These are phyloP conservation scores for Bucco capensis DNA, from an alignment of 2,113 vertebrate species.

Conservation along the genomic window DNA sequence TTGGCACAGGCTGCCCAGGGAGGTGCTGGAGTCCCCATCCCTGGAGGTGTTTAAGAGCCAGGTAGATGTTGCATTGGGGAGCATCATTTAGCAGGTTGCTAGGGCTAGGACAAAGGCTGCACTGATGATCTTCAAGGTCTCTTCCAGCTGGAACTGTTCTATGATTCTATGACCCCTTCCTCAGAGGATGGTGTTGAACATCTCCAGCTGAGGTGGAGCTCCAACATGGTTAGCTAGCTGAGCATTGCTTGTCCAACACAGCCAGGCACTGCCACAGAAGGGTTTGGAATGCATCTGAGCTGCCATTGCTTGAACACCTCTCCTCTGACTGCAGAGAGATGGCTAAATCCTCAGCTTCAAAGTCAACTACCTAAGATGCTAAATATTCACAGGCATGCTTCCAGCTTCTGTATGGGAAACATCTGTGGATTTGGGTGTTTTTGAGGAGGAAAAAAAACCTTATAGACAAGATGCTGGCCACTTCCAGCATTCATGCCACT, in stretches of 20 bases:
- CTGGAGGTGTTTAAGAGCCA: no score
- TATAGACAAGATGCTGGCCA: background rate
- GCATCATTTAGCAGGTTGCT: no score
- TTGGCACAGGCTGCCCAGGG: no score
- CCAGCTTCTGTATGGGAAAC: background rate
- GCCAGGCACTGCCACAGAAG: background rate
- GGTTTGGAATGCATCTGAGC: background rate
- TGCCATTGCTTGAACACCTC: background rate
- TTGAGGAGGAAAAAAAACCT: background rate
- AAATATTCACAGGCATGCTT: no score
- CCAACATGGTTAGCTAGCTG: no score
- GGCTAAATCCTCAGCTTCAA: background rate
- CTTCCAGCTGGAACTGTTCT: no score
- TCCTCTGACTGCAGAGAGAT: background rate
- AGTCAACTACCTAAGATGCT: background rate
- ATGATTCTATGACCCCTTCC: no score
- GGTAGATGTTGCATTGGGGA: no score
- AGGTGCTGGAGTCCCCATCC: no score
- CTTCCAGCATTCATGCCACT: background rate
- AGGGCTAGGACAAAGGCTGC: no score
- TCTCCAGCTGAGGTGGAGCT: background rate
- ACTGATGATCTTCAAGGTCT: no score
- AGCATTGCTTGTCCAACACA: background rate
- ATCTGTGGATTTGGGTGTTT: background rate
- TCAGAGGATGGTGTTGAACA: background rate